phyloP scores from a whole-genome alignment of 2,888 invertebrate genomes.

The Glaucopsyche alexis region DNA sequence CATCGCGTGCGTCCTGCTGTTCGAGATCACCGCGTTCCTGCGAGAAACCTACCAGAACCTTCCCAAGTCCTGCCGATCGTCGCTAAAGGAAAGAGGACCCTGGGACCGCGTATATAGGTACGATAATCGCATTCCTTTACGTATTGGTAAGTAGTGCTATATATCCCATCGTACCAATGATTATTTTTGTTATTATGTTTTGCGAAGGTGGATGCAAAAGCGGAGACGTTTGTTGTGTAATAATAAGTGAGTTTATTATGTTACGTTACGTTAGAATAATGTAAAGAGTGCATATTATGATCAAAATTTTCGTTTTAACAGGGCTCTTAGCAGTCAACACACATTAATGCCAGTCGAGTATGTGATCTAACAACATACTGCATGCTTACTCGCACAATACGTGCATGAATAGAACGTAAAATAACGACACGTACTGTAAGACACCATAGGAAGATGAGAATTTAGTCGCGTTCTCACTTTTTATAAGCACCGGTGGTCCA shows the following conservation, averaged over 20 bases:
- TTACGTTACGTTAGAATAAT: constrained; percentile 66
- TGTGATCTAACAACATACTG: constrained; percentile 76
- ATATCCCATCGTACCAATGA: constrained; percentile 66
- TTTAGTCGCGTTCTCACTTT: constrained; percentile 35
- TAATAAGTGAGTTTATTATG: constrained; percentile 78
- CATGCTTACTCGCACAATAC: constrained; percentile 72
- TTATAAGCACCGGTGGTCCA: constrained; percentile 36
- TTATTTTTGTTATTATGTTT: constrained; percentile 71
- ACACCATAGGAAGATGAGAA: constrained; percentile 34
- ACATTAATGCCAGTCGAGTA: constrained; percentile 81
- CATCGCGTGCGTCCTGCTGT: constrained; percentile 95
- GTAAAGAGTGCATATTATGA: constrained; percentile 73
- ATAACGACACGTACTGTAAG: constrained; percentile 34
- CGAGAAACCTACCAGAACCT: constrained; percentile 96
- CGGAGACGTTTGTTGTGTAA: constrained; percentile 77
- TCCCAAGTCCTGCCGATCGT: constrained; percentile 85
- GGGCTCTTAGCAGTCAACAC: constrained; percentile 81
- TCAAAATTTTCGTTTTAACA: constrained; percentile 76
- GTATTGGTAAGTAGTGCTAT: constrained; percentile 68
- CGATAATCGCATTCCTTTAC: constrained; percentile 39
- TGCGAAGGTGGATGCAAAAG: constrained; percentile 79
- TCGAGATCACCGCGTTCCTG: constrained; percentile 98
- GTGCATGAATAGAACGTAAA: constrained; percentile 74
- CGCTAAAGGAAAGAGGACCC: constrained; percentile 88
- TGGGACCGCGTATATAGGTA: constrained; percentile 91